phyloP scores from a whole-genome alignment of 2,888 invertebrate genomes.

The Dryobota labecula region DNA sequence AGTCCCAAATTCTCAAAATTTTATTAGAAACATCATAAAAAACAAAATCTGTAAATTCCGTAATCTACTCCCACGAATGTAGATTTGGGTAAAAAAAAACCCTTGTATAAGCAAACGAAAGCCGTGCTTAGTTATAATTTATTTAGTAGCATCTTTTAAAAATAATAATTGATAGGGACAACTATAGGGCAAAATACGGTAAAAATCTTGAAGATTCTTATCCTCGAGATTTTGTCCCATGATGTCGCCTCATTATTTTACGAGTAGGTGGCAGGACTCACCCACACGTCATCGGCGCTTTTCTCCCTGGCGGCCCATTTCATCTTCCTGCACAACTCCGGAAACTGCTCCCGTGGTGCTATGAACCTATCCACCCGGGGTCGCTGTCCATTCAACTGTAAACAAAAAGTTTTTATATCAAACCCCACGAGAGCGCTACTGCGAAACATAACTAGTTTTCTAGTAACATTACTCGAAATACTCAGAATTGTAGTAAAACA shows the following conservation, averaged over 20 bases:
- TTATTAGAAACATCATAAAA: too few relatives aligned
- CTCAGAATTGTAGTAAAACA: slow-evolving; percentile 67
- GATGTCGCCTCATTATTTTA: not conserved
- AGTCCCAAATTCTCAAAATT: too few relatives aligned
- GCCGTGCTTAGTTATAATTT: not conserved
- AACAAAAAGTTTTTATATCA: slow-evolving; percentile 61
- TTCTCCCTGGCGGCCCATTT: slow-evolving; percentile 65
- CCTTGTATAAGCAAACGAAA: too few relatives aligned
- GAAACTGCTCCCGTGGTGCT: slow-evolving; percentile 76
- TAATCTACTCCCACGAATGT: too few relatives aligned
- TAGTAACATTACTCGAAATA: slow-evolving; percentile 69
- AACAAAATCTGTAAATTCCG: too few relatives aligned
- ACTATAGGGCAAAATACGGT: too few relatives aligned
- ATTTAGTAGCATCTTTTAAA: not conserved
- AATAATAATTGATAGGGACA: not conserved
- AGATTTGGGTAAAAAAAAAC: too few relatives aligned
- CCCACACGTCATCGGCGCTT: slow-evolving; percentile 76
- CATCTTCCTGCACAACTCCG: slow-evolving; percentile 74
- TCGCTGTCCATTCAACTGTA: slow-evolving; percentile 78
- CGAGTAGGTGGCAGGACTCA: slow-evolving; percentile 60
- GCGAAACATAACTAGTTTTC: slow-evolving; percentile 73
- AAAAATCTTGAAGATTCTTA: not conserved
- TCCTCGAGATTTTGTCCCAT: not conserved
- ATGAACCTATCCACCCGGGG: slow-evolving; percentile 83
- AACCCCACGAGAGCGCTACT: slow-evolving; percentile 65